Base-by-base conservation (phyloP, 2,888 invertebrate species). In the Drosophila mayaguana region DNA sequence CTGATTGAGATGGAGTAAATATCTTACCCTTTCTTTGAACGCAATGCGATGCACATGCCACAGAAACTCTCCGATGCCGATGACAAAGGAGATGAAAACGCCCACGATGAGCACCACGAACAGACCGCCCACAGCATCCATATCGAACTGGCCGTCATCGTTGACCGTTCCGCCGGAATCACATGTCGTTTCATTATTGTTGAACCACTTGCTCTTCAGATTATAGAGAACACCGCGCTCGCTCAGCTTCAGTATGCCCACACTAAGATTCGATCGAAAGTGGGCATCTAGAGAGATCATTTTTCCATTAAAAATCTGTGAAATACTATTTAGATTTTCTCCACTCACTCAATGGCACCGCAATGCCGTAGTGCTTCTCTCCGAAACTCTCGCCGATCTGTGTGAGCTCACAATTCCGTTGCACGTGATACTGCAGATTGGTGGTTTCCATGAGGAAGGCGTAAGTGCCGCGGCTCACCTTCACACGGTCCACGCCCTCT, bases 381-480 rank as follows among this genome's bases (percentile, higher is more conserved):
- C 98, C 98, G 61, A 98, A 94, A 78, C 96, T 94, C 6, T 95
- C 94, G 0, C 98, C 97, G 12, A 97, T 95, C 94, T 96, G 96
- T 69, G 94, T 96, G 62, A 98, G 94, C 57, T 96, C 95, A 92
- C 98, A 98, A 89, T 96, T 94, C 76, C 96, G 94, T 91, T 97
- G 95, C 72, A 95, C 95, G 81, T 95, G 96, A 93, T 98, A 99
- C 93, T 99, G 98, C 79, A 99, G 96, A 45, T 96, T 96, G 0
- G 98, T 96, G 22, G 98, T 98, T 94, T 99, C 99, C 97, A 99
- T 98, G 62, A 99, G 95, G 92, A 97, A 99, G 1, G 98, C 99
- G 92, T 97, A 99, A 75, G 94, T 95, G 14, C 96, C 95, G 85
- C 95, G 95, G 63, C 95, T 96, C 84, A 94, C 94, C 42, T 94